These are phyloP conservation scores for Lycophotia porphyrea DNA, from an alignment of 2,888 invertebrate species.

Conservation along the genomic window DNA sequence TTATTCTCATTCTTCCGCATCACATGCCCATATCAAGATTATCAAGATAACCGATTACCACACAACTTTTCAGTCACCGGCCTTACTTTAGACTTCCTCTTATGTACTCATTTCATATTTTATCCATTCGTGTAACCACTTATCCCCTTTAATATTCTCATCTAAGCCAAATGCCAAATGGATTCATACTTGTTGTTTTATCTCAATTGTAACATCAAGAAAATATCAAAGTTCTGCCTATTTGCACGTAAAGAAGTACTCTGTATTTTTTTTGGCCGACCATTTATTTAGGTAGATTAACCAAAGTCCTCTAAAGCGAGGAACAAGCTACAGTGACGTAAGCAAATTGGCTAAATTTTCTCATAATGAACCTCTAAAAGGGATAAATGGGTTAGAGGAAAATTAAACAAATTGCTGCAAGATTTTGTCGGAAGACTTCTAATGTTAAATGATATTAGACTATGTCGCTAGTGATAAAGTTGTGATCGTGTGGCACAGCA, in stretches of 20 bases:
- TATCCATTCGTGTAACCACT: too few species aligned
- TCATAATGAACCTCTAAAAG: constrained; percentile 49
- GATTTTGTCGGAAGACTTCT: constrained; percentile 33
- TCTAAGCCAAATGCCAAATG: too few species aligned
- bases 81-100: too few species aligned
- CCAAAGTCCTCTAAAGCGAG: constrained; percentile 24
- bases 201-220: not conserved
- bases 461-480: constrained; percentile 47
- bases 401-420: constrained; percentile 44
- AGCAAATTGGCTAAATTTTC: constrained; percentile 56
- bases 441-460: constrained; percentile 50
- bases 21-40: too few species aligned
- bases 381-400: constrained; percentile 38
- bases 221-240: not conserved
- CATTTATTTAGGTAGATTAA: constrained; percentile 30
- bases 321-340: constrained; percentile 48
- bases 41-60: too few species aligned
- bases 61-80: too few species aligned
- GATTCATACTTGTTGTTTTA: not conserved
- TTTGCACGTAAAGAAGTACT: not conserved
- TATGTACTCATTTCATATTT: too few species aligned
- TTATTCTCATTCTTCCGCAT: too few species aligned
- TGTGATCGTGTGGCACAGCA: constrained; percentile 41
- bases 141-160: too few species aligned
- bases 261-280: not conserved